A percentile compares a stretch with the other conserved stretches of the same genome.
Conservation (phyloP, 2,888 invertebrate genomes). For the Carterocephalus palaemon region DNA sequence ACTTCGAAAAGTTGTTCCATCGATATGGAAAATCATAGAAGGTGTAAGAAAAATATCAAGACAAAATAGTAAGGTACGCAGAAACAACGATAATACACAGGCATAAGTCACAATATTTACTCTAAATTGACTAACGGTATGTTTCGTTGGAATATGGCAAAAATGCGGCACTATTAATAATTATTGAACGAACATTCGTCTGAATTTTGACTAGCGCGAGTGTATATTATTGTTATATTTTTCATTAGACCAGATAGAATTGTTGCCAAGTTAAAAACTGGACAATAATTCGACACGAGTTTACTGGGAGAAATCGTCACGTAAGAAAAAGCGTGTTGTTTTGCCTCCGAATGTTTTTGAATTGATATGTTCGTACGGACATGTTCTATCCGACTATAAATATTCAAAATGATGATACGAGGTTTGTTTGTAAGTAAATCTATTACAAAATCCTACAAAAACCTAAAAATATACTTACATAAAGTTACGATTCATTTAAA, state of each 20-base stretch:
- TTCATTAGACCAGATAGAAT: no score
- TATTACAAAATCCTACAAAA: slow-evolving; percentile 15
- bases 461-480: slow-evolving; percentile 32
- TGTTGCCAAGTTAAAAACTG: no score
- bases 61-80: slow-evolving; percentile 6
- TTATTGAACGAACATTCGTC: no score
- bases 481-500: slow-evolving; percentile 42
- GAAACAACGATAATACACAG: slow-evolving; percentile 14
- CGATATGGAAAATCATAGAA: slow-evolving; percentile 45
- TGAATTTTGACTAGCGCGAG: no score
- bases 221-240: no score
- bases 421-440: slow-evolving; percentile 22
- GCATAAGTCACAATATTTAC: slow-evolving; percentile 42
- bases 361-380: slow-evolving; percentile 71
- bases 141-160: slow-evolving; percentile 13
- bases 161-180: slow-evolving; percentile 9
- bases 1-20: slow-evolving; percentile 75
- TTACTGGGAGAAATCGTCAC: no score
- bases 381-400: slow-evolving; percentile 26
- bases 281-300: no score
- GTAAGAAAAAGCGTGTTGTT: slow-evolving; percentile 49
- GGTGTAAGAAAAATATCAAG: slow-evolving; percentile 7
- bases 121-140: slow-evolving; percentile 66
- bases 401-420: slow-evolving; percentile 10
- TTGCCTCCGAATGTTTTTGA: slow-evolving; percentile 61